A percentile compares a stretch with the other conserved stretches of the same genome.
Evolutionary conservation across 2,888 invertebrate species (phyloP).

Genomic region (Athetis lepigone): DNA sequence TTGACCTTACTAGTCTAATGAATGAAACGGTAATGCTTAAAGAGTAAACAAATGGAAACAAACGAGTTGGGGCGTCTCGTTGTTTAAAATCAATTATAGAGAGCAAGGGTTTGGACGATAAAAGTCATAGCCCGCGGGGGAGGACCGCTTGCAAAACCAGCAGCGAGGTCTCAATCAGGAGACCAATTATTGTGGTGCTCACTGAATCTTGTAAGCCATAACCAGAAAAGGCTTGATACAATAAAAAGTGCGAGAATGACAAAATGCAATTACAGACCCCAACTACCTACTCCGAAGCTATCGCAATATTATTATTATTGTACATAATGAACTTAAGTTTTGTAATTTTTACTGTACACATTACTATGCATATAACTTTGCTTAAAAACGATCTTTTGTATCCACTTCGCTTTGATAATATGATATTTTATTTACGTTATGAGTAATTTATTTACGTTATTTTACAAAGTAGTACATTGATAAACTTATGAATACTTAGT

Average conservation of each 20-base stretch:
- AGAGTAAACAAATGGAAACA: conserved; percentile 21
- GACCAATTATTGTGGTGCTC: conserved; percentile 66
- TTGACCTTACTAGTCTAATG: conserved; percentile 26
- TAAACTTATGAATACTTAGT: too few species aligned
- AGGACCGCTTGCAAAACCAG: conserved; percentile 66
- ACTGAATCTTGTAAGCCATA: conserved; percentile 41
- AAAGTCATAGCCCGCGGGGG: conserved; percentile 70
- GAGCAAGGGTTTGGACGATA: conserved; percentile 59
- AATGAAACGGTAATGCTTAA: conserved; percentile 12
- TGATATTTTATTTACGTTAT: too few species aligned
- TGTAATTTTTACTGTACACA: too few species aligned
- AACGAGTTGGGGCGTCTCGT: conserved; percentile 54
- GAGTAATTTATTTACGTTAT: too few species aligned
- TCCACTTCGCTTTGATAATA: too few species aligned
- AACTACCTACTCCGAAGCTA: neutral
- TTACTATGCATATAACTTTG: too few species aligned
- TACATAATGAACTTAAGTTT: too few species aligned
- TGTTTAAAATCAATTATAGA: conserved; percentile 73
- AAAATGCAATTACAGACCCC: neutral
- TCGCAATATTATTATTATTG: neutral
- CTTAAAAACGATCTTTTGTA: too few species aligned
- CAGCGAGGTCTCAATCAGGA: conserved; percentile 75
- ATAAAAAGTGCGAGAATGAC: conserved; percentile 17
- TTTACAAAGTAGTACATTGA: too few species aligned
- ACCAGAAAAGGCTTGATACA: conserved; percentile 24